Base-by-base conservation (phyloP, 2,797 vertebrate species). In the Dermochelys coriacea region DNA sequence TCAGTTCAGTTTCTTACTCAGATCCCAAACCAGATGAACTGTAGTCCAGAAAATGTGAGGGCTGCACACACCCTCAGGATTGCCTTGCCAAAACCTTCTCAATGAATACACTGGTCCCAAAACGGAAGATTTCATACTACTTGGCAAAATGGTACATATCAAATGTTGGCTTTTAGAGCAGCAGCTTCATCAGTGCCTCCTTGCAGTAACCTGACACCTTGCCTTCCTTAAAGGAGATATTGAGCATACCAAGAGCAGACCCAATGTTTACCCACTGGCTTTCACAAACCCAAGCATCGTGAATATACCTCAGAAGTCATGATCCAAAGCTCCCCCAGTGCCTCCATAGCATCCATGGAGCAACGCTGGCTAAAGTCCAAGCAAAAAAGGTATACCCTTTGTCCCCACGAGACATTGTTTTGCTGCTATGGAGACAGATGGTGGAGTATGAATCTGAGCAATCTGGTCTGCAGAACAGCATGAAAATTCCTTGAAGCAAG, bases 341-440 rank as follows among this genome's bases (percentile, higher is more conserved):
- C 80, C 92, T 59, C 21, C 23, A 47, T 6, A 68, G 55, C 27
- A 55, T 57, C 57, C 59, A 31, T 34, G 31, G 59, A 61, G 29
- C 59, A 61, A 71, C 68, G 71, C 68, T 71, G 68, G n/a, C 71
- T 75, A 27, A 75, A 75, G 23, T 45, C 41, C 37, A 45, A 74
- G 37, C 37, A 27, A 37, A 21, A 74, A 45, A 45, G 10, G 18
- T 74, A 41, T 23, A 74, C 12, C 11, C 25, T 94, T 21, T 64
- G 59, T 61, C 34, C 71, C 74, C 87, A 54, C 91, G 81, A 96
- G 94, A 88, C 14, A 91, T 54, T 81, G 41, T 59, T 95, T 93
- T 94, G 90, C 90, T 94, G 92, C 93, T 88, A 90, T 88, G 92
- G 85, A 96, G 92, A 95, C 47, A 92, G 82, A 90, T 0, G 3